Conservation (phyloP, 2,797 vertebrate species). For the Apogon talboti region DNA sequence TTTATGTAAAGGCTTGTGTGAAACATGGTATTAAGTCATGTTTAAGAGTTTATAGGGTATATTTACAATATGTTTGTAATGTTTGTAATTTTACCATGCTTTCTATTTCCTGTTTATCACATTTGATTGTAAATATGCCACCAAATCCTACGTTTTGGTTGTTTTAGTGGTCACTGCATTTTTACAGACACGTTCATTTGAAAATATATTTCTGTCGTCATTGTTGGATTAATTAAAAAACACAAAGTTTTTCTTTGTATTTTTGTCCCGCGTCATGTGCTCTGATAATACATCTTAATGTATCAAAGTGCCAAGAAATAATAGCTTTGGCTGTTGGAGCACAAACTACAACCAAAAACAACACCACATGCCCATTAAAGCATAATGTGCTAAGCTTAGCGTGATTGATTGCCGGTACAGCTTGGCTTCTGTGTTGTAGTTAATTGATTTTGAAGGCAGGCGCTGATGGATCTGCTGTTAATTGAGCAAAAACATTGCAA, state of each 20-base stretch:
- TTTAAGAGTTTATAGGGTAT: constrained; percentile 18
- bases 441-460: constrained; percentile 63
- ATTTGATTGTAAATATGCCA: background rate
- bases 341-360: constrained; percentile 34
- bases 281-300: constrained; percentile 12
- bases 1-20: constrained; percentile 35
- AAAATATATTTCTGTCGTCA: background rate
- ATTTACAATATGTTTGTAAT: constrained; percentile 6
- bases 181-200: background rate
- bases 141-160: background rate
- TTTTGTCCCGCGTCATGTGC: background rate
- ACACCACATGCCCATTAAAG: constrained; percentile 31
- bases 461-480: constrained; percentile 68
- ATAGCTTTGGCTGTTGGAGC: constrained; percentile 26
- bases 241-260: background rate
- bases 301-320: constrained; percentile 8
- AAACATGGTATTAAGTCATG: background rate
- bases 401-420: constrained; percentile 60
- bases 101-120: background rate
- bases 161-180: background rate
- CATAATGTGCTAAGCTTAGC: constrained; percentile 30
- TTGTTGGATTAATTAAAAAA: background rate
- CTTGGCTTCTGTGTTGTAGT: constrained; percentile 50
- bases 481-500: constrained; percentile 69
- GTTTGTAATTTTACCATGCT: background rate